Base-by-base conservation (phyloP, 1,140 invertebrate genomes). In the Drosophila tsacasi region DNA sequence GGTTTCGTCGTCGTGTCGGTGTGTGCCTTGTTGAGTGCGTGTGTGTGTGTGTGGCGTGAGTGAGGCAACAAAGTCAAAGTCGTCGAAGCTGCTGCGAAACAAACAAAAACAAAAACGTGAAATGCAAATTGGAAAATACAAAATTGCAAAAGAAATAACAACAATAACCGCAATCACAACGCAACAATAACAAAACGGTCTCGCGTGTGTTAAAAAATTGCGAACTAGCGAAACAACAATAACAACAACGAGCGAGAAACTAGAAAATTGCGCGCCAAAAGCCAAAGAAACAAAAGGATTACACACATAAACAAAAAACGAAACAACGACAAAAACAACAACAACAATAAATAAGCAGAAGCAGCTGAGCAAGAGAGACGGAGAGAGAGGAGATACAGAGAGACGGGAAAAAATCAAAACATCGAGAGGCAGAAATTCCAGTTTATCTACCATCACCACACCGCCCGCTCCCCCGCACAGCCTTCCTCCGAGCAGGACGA, bases 241-340 rank as follows among this genome's bases (percentile, higher is more conserved):
- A 52, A 60, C 42, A 76, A 42, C 49, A 68, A 68, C 7, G 12
- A 35, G 32, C 52, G 13, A 37, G 19, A 37, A 58, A 62, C 39
- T 52, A 47, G 52, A 62, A 81, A 84, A 90, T 89, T 84, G 85
- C 84, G 84, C 84, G 84, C 84, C 84, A 89, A 89, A 87, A 82
- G 55, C 73, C 49, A 57, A 46, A 42, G 44, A 81, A 81, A 84
- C 74, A 85, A 85, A 87, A 87, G 84, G 81, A 89, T 90, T 87
- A 50, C 55, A 79, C 75, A 90, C 62, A 90, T 62, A 89, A 79
- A 71, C 57, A 65, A 63, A 58, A 54, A 57, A 52, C 5, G 6
- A 52, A 52, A 35, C 13, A 39, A 37, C n/a, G n/a, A 40, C 69
- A 15, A 63, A 44, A 76, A 39, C 50, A 55, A 42, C 54, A 57